Percentiles rank a stretch among this genome's conserved stretches.
phyloP scores from a whole-genome alignment of 2,113 vertebrate genomes.

The Climacteris rufus region DNA sequence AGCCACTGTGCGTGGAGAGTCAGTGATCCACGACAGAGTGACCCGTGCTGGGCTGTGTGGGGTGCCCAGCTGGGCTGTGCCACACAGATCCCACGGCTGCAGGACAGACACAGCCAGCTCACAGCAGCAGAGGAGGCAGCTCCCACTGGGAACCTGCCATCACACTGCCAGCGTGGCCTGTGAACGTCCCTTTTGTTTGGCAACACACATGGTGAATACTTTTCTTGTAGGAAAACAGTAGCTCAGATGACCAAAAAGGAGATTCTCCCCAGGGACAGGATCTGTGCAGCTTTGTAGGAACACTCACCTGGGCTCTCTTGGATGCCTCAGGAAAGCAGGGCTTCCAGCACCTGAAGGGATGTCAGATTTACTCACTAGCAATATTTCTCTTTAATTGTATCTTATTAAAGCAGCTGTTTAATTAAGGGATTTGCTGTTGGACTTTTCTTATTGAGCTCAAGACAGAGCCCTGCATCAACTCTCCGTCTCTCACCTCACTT shows the following conservation, averaged over 20 bases:
- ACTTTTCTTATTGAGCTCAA: not conserved
- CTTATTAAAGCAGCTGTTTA: not conserved
- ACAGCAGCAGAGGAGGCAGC: fast-evolving
- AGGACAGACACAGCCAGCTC: not conserved
- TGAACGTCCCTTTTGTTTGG: not conserved
- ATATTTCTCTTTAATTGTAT: not conserved
- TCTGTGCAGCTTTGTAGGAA: not conserved
- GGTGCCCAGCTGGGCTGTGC: not conserved
- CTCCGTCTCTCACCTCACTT: not conserved
- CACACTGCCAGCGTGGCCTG: not conserved
- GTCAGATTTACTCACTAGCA: not conserved
- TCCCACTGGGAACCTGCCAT: fast-evolving
- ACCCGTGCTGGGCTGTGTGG: not conserved
- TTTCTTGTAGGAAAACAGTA: not conserved
- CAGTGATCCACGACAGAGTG: not conserved
- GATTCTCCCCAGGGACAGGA: not conserved
- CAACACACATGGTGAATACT: fast-evolving
- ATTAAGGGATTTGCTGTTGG: not conserved
- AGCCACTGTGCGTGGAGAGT: not conserved
- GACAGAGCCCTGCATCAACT: not conserved
- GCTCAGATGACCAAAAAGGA: not conserved
- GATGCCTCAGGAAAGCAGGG: not conserved
- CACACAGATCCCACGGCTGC: fast-evolving
- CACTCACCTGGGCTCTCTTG: not conserved
- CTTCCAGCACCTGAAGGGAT: not conserved